phyloP scores from a whole-genome alignment of 2,888 invertebrate genomes.

The Rhopalosiphum nymphaeae region DNA sequence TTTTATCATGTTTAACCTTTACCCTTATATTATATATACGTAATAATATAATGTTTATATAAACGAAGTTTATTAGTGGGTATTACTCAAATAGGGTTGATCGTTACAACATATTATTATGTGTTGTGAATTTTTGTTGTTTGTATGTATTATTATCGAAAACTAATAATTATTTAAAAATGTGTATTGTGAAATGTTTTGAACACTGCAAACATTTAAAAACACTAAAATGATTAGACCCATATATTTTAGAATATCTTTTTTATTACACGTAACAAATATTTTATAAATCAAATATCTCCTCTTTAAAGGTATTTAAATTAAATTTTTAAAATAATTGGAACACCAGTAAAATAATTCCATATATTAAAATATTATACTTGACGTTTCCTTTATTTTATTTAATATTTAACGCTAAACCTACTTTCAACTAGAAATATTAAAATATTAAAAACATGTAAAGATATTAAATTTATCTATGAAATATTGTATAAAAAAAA shows the following conservation, averaged over 20 bases:
- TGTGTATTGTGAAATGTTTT: background rate
- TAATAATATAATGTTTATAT: background rate
- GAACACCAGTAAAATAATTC: background rate
- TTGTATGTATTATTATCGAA: background rate
- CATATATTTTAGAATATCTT: background rate
- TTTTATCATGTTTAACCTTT: background rate
- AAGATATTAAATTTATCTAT: background rate
- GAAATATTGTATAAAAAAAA: too few relatives aligned
- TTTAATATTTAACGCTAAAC: background rate
- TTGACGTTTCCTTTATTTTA: background rate
- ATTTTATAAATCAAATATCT: background rate
- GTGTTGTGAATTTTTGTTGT: background rate
- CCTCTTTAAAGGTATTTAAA: background rate
- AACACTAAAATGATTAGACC: background rate
- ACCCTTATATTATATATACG: background rate
- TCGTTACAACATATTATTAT: background rate
- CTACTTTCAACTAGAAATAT: background rate
- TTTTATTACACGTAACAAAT: background rate
- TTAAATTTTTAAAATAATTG: background rate
- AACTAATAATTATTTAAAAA: background rate
- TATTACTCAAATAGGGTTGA: background rate
- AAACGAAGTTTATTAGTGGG: background rate
- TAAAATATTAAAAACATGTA: background rate
- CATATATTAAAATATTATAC: background rate
- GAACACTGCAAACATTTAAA: background rate